Evolutionary conservation across 2,113 vertebrate genomes (phyloP).

Genomic region (Seriola aureovittata): DNA sequence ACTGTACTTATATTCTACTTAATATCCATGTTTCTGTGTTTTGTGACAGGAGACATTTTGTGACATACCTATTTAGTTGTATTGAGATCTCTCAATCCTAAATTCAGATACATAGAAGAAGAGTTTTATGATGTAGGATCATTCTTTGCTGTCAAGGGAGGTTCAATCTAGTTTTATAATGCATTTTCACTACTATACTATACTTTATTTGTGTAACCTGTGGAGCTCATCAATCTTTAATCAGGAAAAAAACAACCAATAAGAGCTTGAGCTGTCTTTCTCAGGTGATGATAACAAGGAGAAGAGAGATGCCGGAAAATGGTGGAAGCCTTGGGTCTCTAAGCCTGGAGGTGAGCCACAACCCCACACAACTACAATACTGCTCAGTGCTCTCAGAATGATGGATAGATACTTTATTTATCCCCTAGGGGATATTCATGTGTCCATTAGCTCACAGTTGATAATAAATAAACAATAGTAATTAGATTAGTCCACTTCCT

Average conservation of each 20-base stretch:
- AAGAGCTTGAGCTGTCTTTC: slow-evolving; percentile 25
- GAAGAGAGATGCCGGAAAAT: slow-evolving; percentile 72
- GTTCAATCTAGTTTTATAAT: neutral
- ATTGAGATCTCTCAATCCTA: neutral
- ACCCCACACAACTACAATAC: neutral
- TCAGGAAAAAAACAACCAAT: neutral
- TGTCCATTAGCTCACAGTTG: no score
- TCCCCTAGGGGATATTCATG: no score
- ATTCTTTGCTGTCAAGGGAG: neutral
- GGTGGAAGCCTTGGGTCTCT: slow-evolving; percentile 83
- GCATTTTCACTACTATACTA: neutral
- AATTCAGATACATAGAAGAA: neutral
- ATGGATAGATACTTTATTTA: no score
- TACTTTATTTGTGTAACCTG: no score
- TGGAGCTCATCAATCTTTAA: neutral
- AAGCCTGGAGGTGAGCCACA: slow-evolving; percentile 69
- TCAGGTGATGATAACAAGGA: slow-evolving; percentile 69
- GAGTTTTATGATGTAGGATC: neutral
- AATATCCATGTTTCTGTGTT: no score
- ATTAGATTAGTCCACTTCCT: no score
- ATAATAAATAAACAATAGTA: no score
- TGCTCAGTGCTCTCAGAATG: neutral
- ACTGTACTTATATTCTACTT: neutral
- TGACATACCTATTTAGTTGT: neutral
- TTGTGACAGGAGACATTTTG: neutral